Evolutionary conservation across 1,140 invertebrate species (phyloP), one percentile per base, ranked within the genome.

Genomic region (Pseudomyrmex sp.): DNA sequence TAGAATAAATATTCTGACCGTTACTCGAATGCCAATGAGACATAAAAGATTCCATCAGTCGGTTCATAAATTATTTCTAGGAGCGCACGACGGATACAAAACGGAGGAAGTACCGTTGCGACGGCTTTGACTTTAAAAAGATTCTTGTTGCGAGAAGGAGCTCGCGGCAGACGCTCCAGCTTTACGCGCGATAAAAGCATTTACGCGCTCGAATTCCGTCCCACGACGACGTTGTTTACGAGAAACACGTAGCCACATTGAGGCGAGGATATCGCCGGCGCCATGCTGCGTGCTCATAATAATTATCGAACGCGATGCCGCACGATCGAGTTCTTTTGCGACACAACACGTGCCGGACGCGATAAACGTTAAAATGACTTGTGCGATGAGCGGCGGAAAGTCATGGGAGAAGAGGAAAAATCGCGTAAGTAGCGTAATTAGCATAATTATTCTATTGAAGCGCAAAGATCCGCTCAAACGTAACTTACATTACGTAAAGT

Each of bases 141-240:
- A 72, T 70, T 72, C 54, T 26, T 20, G 76, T 59, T 79, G 54
- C 69, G 70, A 70, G 70, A 54, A 26, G 35, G 5, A 35, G 35
- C 35, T 5, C n/a, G 15, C 44, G 54, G 65, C 65, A 79, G 54
- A 58, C 58, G 44, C 66, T 66, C 56, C 66, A 4, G 44, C 44
- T 70, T 80, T 80, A 80, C 48, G 76, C 46, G 12, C 66, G 76
- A 80, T 80, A 80, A 80, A 80, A 80, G 59, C 65, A 69, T 69
- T 70, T 72, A 72, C 12, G 66, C 58, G 76, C 76, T 80, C 68
- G 65, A 80, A 70, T 80, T 80, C 76, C 76, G 76, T 46, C 76
- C 76, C 35, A 35, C 35, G 35, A 35, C 35, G 5, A 59, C 65
- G 46, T 44, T 23, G 66, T 80, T 80, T 72, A 80, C 54, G 66